Percentiles rank a stretch among this genome's conserved stretches.
These are phyloP conservation scores for Apeltes quadracus DNA, from an alignment of 2,113 vertebrate species.

Conservation along the genomic window DNA sequence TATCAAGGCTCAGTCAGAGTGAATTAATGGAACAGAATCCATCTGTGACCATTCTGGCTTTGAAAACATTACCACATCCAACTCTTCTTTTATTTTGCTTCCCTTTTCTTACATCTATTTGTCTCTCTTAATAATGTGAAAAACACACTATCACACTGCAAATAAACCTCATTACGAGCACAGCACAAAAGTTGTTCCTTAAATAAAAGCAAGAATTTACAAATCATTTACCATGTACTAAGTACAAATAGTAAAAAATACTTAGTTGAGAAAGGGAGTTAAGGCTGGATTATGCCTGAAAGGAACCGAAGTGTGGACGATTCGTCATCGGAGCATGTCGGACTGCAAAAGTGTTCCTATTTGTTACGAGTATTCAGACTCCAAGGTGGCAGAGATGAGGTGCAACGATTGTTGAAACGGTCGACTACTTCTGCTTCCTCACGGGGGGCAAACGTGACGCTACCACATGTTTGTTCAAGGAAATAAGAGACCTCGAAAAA, in stretches of 20 bases:
- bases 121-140: constrained; percentile 3
- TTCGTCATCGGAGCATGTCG: neutral
- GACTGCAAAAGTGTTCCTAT: neutral
- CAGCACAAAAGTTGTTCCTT: neutral
- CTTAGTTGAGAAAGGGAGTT: neutral
- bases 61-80: constrained; percentile 41
- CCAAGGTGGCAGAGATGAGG: neutral
- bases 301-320: neutral
- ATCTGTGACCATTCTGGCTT: constrained; percentile 28
- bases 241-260: neutral
- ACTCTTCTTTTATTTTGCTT: constrained; percentile 10
- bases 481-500: neutral
- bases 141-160: neutral
- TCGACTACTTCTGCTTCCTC: neutral
- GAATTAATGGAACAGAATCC: constrained; percentile 33
- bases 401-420: neutral
- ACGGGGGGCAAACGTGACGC: neutral
- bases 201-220: neutral
- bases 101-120: constrained; percentile 16
- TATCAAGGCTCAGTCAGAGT: constrained; percentile 28
- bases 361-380: neutral
- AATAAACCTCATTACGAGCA: neutral
- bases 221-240: neutral
- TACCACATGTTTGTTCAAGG: neutral
- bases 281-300: neutral